Evolutionary conservation across 2,113 vertebrate species (phyloP), one percentile per base, ranked within the genome.

Genomic region (Stigmatopora nigra): DNA sequence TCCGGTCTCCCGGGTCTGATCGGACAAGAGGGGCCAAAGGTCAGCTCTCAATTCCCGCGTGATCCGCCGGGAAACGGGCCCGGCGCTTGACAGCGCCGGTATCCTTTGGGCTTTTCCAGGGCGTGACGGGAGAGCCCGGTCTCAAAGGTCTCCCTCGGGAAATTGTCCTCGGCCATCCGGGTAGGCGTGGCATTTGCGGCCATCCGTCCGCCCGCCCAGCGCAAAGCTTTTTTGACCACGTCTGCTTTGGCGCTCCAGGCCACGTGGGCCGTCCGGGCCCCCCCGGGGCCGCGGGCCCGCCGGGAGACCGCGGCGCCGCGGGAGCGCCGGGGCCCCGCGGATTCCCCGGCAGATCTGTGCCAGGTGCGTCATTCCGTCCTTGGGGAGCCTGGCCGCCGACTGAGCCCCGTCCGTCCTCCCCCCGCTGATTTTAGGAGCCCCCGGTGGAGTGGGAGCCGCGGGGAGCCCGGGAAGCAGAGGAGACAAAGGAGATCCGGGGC

Each of bases 391-490:
- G n/a, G n/a, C n/a, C n/a, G n/a, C n/a, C n/a, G n/a, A n/a, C n/a
- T n/a, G n/a, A n/a, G n/a, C n/a, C n/a, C n/a, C n/a, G n/a, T n/a
- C n/a, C n/a, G n/a, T n/a, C n/a, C n/a, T n/a, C n/a, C n/a, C n/a
- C n/a, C n/a, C n/a, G n/a, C n/a, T n/a, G n/a, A n/a, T n/a, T n/a
- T n/a, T n/a, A n/a, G n/a, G n/a, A n/a, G n/a, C n/a, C n/a, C 0
- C 31, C 12, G 90, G 90, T 53, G 8, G 7, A 0, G 7, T 25
- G 14, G 89, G 95, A 13, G 48, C 49, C 3, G 31, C 0, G 0
- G 88, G 95, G 7, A 22, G 61, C 41, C 76, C 71, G 63, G 93
- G 95, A 7, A 0, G 1, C 63, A 84, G 70, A 74, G 96, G 90
- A 17, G 67, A 78, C 1, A 84, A 59, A 81, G 90, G 90, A 73